Conservation (phyloP, 2,113 vertebrate species). For the Apteryx mantelli region DNA sequence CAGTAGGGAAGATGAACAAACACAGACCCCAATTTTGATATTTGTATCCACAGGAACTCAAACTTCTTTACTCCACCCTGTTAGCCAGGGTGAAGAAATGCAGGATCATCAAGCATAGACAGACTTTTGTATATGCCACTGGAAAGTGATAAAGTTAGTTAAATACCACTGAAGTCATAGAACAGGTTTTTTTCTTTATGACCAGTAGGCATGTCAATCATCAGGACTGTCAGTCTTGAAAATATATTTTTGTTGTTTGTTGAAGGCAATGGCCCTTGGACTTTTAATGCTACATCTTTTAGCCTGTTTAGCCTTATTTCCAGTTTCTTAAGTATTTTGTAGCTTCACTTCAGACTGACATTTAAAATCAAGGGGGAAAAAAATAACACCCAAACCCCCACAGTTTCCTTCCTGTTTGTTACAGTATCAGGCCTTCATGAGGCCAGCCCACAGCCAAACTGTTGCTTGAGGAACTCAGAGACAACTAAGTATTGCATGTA, state of each 20-base stretch:
- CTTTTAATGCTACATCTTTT: not conserved
- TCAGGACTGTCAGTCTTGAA: not conserved
- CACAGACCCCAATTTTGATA: not conserved
- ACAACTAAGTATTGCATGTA: not conserved
- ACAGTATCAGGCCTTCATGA: not conserved
- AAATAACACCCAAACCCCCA: not conserved
- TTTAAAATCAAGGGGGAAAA: not conserved
- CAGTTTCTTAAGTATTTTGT: not conserved
- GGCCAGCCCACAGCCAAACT: not conserved
- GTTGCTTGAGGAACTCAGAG: not conserved
- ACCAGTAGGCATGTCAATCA: not conserved
- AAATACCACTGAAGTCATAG: not conserved
- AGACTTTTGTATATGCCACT: not conserved
- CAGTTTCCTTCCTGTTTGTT: not conserved
- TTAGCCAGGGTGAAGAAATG: not conserved
- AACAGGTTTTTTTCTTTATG: not conserved
- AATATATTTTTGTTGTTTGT: not conserved
- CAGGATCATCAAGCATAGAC: not conserved
- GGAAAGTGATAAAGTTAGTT: not conserved
- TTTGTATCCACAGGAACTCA: not conserved
- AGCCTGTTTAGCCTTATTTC: not conserved
- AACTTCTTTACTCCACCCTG: not conserved
- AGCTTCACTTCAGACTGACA: not conserved
- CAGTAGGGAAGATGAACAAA: not conserved
- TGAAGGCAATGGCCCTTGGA: not conserved